Evolutionary conservation across 2,888 invertebrate genomes (phyloP), one percentile per base, ranked within the genome.

Genomic region (Anaspis maculata): DNA sequence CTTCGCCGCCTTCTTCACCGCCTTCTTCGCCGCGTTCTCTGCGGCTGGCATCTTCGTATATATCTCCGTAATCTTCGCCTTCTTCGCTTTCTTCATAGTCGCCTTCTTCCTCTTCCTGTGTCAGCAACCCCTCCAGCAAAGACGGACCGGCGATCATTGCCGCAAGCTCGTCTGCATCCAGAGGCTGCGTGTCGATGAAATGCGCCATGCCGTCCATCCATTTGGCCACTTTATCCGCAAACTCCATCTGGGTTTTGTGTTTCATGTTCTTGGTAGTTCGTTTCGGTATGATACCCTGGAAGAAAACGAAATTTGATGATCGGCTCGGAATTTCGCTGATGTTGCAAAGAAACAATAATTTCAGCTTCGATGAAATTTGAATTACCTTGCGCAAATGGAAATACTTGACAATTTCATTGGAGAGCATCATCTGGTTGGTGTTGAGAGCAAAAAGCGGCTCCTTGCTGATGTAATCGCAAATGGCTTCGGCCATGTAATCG

Each of bases 171-270:
- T 52, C 54, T 2, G 54, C 52, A 30, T 55, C 54, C 3, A 57
- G 43, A 9, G 53, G 56, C 35, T 60, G 57, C 2, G 52, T 45
- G 25, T 59, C 59, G 2, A 58, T 53, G 26, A 53, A 55, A 33
- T 48, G 48, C 4, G 51, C 52, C 14, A 58, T 34, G 1, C 52
- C 48, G 32, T 62, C 61, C 29, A 61, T 47, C 60, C 62, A 62
- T 3, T 58, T 45, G 1, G 59, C 51, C 7, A 58, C 12, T 43
- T 62, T 59, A 36, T 61, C 59, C 11, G 48, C 41, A 10, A 54
- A 49, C 40, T 58, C 56, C 13, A 57, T 45, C 3, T 48, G 29
- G 3, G 46, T 39, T 15, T 24, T 34, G 3, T 32, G 28, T 15
- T 39, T 47, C 14, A 46, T 42, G 26, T 42, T 46, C 23, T 46